Conservation (phyloP, 2,113 vertebrate genomes). For the Corydoras maculifer region DNA sequence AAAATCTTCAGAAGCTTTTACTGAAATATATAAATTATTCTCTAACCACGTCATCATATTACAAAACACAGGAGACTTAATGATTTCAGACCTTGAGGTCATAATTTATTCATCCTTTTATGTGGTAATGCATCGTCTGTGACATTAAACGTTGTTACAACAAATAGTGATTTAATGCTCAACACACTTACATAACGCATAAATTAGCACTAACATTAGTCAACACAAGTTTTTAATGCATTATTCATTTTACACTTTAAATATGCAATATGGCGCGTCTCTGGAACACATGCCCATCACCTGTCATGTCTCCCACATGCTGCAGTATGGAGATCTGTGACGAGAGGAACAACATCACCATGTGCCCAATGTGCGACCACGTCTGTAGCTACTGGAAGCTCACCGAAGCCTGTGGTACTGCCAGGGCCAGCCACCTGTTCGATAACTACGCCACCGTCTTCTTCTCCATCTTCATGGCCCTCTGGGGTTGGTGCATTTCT, state of each 20-base stretch:
- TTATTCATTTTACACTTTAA: too few species aligned
- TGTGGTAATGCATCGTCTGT: background rate
- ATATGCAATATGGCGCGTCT: too few species aligned
- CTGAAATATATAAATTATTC: background rate
- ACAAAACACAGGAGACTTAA: background rate
- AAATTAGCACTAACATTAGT: too few species aligned
- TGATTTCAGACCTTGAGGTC: background rate
- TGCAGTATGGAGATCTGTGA: slow-evolving; percentile 96
- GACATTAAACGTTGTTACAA: too few species aligned
- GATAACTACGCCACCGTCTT: slow-evolving; percentile 95
- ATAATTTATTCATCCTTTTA: background rate
- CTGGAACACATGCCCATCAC: background rate
- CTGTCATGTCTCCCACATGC: slow-evolving; percentile 3
- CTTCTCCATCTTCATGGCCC: slow-evolving; percentile 96
- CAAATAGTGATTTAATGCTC: too few species aligned
- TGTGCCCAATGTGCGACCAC: slow-evolving; percentile 91
- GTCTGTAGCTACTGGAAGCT: slow-evolving; percentile 96
- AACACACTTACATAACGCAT: too few species aligned
- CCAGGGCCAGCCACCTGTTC: slow-evolving; percentile 91
- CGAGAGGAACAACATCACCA: slow-evolving; percentile 86
- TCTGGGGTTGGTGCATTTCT: slow-evolving; percentile 78
- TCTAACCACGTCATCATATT: background rate
- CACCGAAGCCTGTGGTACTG: slow-evolving; percentile 83
- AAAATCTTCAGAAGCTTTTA: slow-evolving; percentile 3
- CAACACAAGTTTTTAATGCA: too few species aligned